Conservation (phyloP, 2,113 vertebrate species). For the Lampris megalopsis region DNA sequence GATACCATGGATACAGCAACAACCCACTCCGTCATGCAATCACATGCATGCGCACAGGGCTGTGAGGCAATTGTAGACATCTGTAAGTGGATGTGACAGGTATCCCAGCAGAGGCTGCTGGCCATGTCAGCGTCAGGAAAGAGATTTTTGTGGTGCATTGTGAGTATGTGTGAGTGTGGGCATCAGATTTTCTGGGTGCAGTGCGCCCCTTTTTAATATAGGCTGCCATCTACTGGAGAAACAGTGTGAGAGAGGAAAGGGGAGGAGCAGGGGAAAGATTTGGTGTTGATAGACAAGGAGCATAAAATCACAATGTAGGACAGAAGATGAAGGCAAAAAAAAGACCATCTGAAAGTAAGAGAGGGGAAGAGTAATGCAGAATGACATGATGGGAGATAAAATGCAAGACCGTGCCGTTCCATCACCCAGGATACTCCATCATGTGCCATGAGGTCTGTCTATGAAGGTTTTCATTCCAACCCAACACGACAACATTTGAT, state of each 20-base stretch:
- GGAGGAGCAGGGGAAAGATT: background rate
- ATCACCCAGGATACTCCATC: background rate
- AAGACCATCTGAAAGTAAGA: background rate
- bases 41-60: constrained; percentile 4
- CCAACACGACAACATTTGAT: no score
- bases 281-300: no score
- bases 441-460: no score
- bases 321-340: constrained; percentile 1
- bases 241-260: background rate
- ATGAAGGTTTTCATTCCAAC: no score
- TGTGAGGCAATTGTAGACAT: constrained; percentile 22
- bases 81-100: constrained; percentile 53
- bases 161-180: constrained; percentile 3
- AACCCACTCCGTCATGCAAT: constrained; percentile 8
- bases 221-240: constrained; percentile 67
- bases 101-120: constrained; percentile 48
- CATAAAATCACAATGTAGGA: background rate
- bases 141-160: background rate
- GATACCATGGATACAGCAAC: background rate
- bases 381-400: background rate
- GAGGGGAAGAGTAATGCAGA: background rate
- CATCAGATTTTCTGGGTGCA: background rate
- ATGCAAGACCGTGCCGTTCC: background rate
- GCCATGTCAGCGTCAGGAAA: constrained; percentile 59
- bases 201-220: background rate